These are phyloP conservation scores for Shargacucullia verbasci DNA, from an alignment of 2,888 invertebrate species.

Conservation along the genomic window DNA sequence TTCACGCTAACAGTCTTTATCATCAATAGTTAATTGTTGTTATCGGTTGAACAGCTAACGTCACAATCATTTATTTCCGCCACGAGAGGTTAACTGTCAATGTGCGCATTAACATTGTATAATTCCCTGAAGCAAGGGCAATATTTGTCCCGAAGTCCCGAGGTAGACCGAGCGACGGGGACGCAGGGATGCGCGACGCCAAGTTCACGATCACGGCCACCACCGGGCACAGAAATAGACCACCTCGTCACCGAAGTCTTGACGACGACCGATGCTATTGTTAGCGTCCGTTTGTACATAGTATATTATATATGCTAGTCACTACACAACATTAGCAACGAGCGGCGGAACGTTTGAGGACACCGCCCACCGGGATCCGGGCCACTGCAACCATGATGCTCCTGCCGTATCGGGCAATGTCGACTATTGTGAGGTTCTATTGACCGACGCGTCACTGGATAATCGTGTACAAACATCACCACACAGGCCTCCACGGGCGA, in stretches of 20 bases:
- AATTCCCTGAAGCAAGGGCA: not conserved
- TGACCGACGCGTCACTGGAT: not conserved
- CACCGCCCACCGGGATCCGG: no score
- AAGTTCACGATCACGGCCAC: conserved; percentile 69
- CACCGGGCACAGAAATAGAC: conserved; percentile 55
- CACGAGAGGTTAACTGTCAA: conserved; percentile 4
- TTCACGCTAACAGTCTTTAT: conserved; percentile 3
- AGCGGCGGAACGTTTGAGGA: conserved; percentile 25
- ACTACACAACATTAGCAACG: conserved; percentile 8
- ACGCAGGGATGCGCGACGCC: conserved; percentile 41
- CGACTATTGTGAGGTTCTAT: not conserved
- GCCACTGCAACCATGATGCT: not conserved
- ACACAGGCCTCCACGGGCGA: conserved; percentile 4
- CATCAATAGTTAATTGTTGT: conserved; percentile 10
- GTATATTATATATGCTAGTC: no score
- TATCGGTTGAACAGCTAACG: conserved; percentile 3
- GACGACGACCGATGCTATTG: conserved; percentile 37
- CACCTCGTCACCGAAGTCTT: conserved; percentile 32
- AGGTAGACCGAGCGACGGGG: conserved; percentile 10
- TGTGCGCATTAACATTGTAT: conserved; percentile 1
- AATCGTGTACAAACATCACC: conserved; percentile 3
- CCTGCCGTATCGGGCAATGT: not conserved
- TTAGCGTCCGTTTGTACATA: conserved; percentile 26
- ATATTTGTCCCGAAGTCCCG: conserved; percentile 3
- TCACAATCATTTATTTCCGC: conserved; percentile 6